Conservation (phyloP, 2,888 invertebrate species). For the Pyrgus malvae region DNA sequence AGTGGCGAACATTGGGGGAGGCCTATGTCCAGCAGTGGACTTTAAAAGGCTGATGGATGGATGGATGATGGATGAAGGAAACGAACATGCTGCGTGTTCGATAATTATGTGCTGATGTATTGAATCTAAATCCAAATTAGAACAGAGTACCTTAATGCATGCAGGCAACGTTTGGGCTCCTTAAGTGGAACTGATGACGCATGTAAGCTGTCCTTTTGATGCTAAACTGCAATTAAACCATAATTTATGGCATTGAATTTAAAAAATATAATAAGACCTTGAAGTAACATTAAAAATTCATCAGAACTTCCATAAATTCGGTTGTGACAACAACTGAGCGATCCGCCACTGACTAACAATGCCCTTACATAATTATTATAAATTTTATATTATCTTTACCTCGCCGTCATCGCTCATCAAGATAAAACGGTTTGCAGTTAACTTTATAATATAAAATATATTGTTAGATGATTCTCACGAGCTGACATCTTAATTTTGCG, state of each 20-base stretch:
- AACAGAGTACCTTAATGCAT: too few relatives aligned
- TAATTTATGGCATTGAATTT: not conserved
- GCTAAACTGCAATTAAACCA: too few relatives aligned
- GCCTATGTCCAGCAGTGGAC: too few relatives aligned
- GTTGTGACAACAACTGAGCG: not conserved
- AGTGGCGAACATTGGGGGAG: too few relatives aligned
- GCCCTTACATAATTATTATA: conserved; percentile 16
- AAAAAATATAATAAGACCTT: not conserved
- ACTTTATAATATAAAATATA: conserved; percentile 40
- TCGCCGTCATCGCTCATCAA: conserved; percentile 49
- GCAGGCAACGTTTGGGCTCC: too few relatives aligned
- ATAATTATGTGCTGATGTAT: too few relatives aligned
- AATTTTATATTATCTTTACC: conserved; percentile 27
- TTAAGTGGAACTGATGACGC: too few relatives aligned
- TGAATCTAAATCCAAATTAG: too few relatives aligned
- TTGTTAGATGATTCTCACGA: conserved; percentile 18
- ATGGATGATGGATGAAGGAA: too few relatives aligned
- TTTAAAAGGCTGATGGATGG: too few relatives aligned
- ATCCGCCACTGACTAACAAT: not conserved
- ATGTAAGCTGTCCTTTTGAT: too few relatives aligned
- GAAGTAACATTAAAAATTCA: not conserved
- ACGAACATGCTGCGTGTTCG: too few relatives aligned
- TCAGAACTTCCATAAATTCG: conserved; percentile 3
- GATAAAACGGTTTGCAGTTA: conserved; percentile 51
- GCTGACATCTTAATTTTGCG: conserved; percentile 30